A percentile compares a stretch with the other conserved stretches of the same genome.
Conservation (phyloP, 1,140 invertebrate species). For the Arion vulgaris region DNA sequence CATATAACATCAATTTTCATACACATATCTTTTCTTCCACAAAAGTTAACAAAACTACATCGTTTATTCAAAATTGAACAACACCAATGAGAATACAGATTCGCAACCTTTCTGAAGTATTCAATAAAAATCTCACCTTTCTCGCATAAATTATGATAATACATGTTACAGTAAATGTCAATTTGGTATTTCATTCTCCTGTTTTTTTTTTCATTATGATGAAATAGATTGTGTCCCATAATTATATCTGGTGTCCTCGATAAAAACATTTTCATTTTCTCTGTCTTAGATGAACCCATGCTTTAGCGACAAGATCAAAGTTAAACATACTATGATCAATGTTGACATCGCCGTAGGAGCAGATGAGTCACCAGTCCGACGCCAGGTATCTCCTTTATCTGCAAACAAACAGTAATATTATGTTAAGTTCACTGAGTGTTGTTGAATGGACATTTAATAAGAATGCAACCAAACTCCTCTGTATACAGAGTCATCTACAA, state of each 20-base stretch:
- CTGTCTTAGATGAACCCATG: background rate
- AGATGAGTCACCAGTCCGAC: background rate
- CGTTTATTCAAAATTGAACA: too few relatives aligned
- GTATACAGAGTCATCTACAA: too few relatives aligned
- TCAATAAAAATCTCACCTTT: too few relatives aligned
- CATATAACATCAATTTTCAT: too few relatives aligned
- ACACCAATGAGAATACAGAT: too few relatives aligned
- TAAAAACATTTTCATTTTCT: too few relatives aligned
- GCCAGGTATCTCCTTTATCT: conserved; percentile 1
- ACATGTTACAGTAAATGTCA: background rate
- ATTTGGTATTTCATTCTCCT: background rate
- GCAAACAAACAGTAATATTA: background rate
- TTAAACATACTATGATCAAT: background rate
- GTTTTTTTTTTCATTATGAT: background rate
- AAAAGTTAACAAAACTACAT: too few relatives aligned
- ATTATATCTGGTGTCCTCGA: background rate
- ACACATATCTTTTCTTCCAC: too few relatives aligned
- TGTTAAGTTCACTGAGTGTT: too few relatives aligned
- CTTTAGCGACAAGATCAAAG: background rate
- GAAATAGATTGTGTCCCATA: background rate
- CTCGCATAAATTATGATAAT: background rate
- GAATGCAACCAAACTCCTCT: too few relatives aligned
- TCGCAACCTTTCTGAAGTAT: too few relatives aligned
- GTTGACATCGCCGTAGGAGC: background rate
- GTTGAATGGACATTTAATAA: too few relatives aligned